These are phyloP conservation scores for Mylabris sibirica DNA, from an alignment of 2,888 invertebrate species.

Conservation along the genomic window DNA sequence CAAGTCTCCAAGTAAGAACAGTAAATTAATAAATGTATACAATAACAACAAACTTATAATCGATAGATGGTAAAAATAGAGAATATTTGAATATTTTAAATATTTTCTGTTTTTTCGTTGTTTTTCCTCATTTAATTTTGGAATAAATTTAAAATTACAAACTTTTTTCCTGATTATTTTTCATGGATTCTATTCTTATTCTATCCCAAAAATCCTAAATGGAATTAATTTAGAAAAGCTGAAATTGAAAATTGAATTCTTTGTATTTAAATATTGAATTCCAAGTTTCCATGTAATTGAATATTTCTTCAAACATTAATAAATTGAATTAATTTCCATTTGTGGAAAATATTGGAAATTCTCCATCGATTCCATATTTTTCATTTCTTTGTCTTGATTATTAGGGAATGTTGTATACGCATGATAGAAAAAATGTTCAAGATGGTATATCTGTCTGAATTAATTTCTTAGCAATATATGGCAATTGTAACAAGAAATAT, in stretches of 20 bases:
- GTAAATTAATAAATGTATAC: neutral
- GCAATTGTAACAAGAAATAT: too few species aligned
- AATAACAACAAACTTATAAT: neutral
- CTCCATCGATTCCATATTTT: neutral
- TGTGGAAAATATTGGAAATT: neutral
- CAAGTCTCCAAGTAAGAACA: too few species aligned
- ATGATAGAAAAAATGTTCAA: too few species aligned
- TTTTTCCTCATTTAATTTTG: neutral
- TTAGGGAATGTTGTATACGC: too few species aligned
- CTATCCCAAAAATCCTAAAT: neutral
- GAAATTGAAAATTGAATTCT: neutral
- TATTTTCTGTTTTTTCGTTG: neutral
- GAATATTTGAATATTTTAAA: slow-evolving; percentile 7
- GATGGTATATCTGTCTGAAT: too few species aligned
- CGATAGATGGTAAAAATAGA: neutral
- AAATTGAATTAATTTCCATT: neutral
- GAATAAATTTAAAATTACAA: neutral
- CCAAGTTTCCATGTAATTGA: neutral
- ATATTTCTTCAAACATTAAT: slow-evolving; percentile 16
- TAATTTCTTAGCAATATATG: too few species aligned
- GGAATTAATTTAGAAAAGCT: neutral
- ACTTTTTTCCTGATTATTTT: neutral
- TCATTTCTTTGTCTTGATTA: neutral
- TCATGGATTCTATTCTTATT: neutral
- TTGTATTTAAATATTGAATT: neutral